Evolutionary conservation across 2,113 vertebrate species (phyloP), one percentile per base, ranked within the genome.

Genomic region (Columba janthina): DNA sequence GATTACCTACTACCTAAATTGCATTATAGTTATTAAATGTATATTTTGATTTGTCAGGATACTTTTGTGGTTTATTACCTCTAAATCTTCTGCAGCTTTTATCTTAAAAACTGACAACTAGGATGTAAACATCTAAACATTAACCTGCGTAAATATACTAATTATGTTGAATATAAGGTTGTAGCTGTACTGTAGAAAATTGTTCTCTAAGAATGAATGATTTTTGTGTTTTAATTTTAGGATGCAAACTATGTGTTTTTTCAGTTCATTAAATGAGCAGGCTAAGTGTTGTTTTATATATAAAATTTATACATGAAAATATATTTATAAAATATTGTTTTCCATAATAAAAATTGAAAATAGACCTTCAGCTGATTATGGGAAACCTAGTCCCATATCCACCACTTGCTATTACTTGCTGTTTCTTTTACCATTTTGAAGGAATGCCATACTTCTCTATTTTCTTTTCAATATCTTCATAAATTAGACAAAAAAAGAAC

Each of bases 51-150:
- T 76, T 94, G 29, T 80, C 51, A 71, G 3, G 36, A 31, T 67
- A 57, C 19, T 62, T 84, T 4, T 85, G 11, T 86, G 34, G 25
- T 83, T 96, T 83, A 57, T 94, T 88, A 40, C 11, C 16, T 54
- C 65, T 75, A 60, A 76, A 64, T 94, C 21, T 96, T 94, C 36
- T 73, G 3, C 82, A 95, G 75, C 75, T 90, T 88, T 94, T 93
- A 31, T 42, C 73, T 93, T 78, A 89, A 76, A 87, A 73, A 94
- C 46, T 94, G 74, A 67, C 84, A 81, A 56, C 40, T 21, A 29
- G 17, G 25, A 34, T 70, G 20, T 95, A 90, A 90, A 78, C 91
- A 54, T 54, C 42, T 87, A 82, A 83, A 60, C 67, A 74, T 94
- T 93, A 80, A 46, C 44, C 42, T 93, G 15, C 51, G 15, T 36